Percentiles rank a stretch among this genome's conserved stretches.
Evolutionary conservation across 1,140 invertebrate species (phyloP).

Genomic region (Dufourea novaeangliae): DNA sequence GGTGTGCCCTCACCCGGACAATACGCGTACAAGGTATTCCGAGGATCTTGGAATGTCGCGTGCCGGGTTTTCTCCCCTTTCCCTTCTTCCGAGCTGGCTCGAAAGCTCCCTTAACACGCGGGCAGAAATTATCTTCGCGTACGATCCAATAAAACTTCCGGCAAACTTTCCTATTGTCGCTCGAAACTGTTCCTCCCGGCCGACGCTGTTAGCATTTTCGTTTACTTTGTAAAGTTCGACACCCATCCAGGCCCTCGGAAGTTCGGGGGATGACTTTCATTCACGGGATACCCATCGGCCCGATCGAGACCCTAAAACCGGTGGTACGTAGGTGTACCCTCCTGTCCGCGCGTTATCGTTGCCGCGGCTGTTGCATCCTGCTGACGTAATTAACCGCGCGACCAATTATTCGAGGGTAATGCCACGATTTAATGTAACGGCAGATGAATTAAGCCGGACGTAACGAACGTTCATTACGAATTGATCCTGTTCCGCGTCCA

Average conservation of each 20-base stretch:
- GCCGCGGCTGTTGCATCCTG: background rate
- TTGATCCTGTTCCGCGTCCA: background rate
- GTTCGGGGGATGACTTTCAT: no score
- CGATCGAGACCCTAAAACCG: no score
- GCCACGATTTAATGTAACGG: slow-evolving; percentile 14
- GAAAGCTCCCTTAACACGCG: slow-evolving; percentile 1
- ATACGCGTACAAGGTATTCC: background rate
- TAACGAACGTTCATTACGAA: slow-evolving; percentile 11
- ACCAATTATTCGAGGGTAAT: background rate
- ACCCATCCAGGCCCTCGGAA: background rate
- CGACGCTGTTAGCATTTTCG: slow-evolving; percentile 4
- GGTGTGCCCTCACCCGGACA: background rate
- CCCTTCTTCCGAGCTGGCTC: no score
- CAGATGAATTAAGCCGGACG: slow-evolving; percentile 6
- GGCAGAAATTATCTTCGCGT: slow-evolving; percentile 15
- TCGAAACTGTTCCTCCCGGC: background rate
- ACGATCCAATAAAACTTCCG: slow-evolving; percentile 30
- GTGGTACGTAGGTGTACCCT: no score
- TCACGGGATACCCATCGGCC: no score
- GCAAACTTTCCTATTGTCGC: slow-evolving; percentile 23
- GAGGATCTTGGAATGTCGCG: slow-evolving; percentile 3
- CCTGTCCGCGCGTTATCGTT: no score
- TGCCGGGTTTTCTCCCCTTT: background rate
- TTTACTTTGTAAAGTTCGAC: background rate
- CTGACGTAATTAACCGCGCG: slow-evolving; percentile 8